A percentile compares a stretch with the other conserved stretches of the same genome.
These are phyloP conservation scores for Homarus gammarus DNA, from an alignment of 2,888 invertebrate genomes.

Conservation along the genomic window DNA sequence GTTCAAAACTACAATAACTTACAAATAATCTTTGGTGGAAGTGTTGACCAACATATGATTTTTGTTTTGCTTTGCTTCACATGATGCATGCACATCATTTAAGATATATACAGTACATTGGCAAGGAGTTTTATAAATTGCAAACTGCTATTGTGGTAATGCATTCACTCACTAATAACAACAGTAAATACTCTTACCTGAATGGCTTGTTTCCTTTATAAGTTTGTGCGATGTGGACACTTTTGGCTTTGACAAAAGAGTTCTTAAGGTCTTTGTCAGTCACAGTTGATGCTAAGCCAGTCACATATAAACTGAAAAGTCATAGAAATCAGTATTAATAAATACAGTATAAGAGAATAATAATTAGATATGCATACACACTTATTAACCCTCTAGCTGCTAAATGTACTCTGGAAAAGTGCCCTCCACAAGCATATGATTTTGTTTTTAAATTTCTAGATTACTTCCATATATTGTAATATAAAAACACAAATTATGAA, in stretches of 20 bases:
- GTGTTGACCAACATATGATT: too few relatives aligned
- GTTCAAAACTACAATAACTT: too few relatives aligned
- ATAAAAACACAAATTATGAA: too few relatives aligned
- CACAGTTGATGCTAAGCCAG: background rate
- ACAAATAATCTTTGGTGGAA: too few relatives aligned
- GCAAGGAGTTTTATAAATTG: too few relatives aligned
- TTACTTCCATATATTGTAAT: too few relatives aligned
- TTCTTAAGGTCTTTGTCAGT: background rate
- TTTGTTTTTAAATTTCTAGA: too few relatives aligned
- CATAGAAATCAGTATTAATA: background rate
- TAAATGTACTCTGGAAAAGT: too few relatives aligned
- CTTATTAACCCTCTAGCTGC: too few relatives aligned
- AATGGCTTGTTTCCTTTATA: background rate
- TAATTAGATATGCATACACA: background rate
- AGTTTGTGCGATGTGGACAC: background rate
- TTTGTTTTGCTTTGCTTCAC: too few relatives aligned
- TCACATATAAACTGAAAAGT: background rate
- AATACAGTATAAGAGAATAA: background rate
- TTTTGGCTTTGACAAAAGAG: constrained; percentile 1
- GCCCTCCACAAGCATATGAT: too few relatives aligned
- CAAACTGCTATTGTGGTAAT: background rate
- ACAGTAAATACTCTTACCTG: background rate
- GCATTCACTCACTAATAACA: background rate
- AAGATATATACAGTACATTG: too few relatives aligned
- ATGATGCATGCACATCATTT: background rate